phyloP scores from a whole-genome alignment of 1,140 invertebrate genomes.

The Procambarus clarkii region DNA sequence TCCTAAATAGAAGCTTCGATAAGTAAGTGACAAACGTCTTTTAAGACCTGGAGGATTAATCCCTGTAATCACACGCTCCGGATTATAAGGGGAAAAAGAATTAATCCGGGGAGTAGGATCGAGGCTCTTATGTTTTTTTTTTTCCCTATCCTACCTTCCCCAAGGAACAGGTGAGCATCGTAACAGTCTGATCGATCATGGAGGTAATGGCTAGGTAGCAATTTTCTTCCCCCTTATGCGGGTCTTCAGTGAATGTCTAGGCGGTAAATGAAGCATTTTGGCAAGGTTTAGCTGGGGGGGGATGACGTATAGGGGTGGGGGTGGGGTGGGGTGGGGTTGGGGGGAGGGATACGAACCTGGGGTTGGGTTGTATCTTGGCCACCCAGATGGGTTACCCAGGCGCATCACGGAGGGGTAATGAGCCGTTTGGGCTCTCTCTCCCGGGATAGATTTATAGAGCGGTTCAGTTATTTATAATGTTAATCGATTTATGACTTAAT shows the following conservation, averaged over 20 bases:
- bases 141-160: too few species aligned
- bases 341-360: too few species aligned
- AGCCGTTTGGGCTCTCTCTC: not conserved
- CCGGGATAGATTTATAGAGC: not conserved
- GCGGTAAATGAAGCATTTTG: too few species aligned
- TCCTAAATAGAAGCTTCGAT: not conserved
- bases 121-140: not conserved
- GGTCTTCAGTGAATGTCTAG: too few species aligned
- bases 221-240: too few species aligned
- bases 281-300: too few species aligned
- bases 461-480: not conserved
- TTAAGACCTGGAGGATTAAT: not conserved
- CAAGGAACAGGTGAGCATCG: not conserved
- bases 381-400: not conserved
- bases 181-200: not conserved
- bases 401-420: not conserved
- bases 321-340: too few species aligned
- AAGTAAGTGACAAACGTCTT: constrained; percentile 3
- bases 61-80: not conserved
- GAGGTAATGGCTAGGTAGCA: not conserved
- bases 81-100: not conserved
- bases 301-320: too few species aligned
- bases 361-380: not conserved
- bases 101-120: not conserved
- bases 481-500: constrained; percentile 16